These are phyloP conservation scores for Equus przewalskii DNA, from an alignment of 2,113 vertebrate species.

Conservation along the genomic window DNA sequence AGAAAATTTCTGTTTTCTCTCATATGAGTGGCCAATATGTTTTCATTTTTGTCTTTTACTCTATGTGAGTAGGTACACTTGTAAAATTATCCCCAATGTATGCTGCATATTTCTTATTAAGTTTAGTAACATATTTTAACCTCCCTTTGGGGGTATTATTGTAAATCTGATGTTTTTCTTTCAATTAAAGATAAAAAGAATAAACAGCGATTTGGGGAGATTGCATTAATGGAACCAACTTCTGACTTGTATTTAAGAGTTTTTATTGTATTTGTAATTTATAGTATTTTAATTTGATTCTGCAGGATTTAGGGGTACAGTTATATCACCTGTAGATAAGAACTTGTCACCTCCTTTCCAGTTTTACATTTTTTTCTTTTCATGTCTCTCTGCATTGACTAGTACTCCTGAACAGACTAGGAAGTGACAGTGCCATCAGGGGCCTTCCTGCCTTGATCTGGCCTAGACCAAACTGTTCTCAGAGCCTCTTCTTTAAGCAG, in stretches of 20 bases:
- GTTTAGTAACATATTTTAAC: not conserved
- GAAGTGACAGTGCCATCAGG: too few relatives aligned
- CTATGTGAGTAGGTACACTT: not conserved
- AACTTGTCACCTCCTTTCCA: not conserved
- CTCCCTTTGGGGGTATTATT: not conserved
- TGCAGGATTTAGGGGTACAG: not conserved
- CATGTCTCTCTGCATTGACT: not conserved
- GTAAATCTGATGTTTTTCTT: not conserved
- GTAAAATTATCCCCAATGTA: not conserved
- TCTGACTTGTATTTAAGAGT: not conserved
- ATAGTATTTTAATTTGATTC: not conserved
- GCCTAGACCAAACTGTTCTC: fast-evolving
- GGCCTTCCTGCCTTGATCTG: not conserved
- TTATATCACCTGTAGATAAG: not conserved
- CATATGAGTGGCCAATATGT: not conserved
- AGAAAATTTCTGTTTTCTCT: not conserved
- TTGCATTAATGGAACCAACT: not conserved
- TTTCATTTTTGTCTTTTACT: not conserved
- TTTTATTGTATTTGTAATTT: not conserved
- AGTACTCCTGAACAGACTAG: not conserved
- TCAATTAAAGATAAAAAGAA: not conserved
- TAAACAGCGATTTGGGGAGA: not conserved
- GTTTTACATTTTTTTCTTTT: not conserved
- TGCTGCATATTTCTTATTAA: not conserved
- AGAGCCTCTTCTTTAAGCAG: not conserved